A percentile compares a stretch with the other conserved stretches of the same genome.
Conservation (phyloP, 2,113 vertebrate species). For the Sinocyclocheilus maitianheensis region DNA sequence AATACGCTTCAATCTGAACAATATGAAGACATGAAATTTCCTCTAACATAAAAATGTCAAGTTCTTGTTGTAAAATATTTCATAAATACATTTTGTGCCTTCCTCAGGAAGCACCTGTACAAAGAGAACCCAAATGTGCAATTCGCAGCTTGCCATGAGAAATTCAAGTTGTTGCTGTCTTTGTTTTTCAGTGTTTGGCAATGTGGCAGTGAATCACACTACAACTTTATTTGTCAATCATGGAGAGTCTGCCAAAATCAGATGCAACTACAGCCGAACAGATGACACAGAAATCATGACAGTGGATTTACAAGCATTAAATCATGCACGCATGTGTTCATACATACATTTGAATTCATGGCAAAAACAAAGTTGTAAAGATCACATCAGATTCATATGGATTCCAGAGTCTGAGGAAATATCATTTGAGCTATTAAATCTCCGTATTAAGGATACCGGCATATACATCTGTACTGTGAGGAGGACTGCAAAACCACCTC, state of each 20-base stretch:
- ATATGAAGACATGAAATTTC: neutral
- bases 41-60: neutral
- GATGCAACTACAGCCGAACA: too few relatives aligned
- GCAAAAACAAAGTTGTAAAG: neutral
- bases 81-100: neutral
- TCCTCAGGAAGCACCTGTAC: neutral
- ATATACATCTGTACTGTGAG: slow-evolving; percentile 38
- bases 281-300: too few relatives aligned
- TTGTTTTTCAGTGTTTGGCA: slow-evolving; percentile 19
- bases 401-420: slow-evolving; percentile 40
- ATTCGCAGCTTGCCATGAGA: neutral
- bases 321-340: slow-evolving; percentile 17
- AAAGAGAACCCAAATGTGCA: neutral
- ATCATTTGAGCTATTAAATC: slow-evolving; percentile 36
- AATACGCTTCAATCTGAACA: too few relatives aligned
- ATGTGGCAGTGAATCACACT: too few relatives aligned
- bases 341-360: neutral
- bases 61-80: neutral
- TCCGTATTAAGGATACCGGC: slow-evolving; percentile 36
- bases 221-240: too few relatives aligned
- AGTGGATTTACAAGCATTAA: too few relatives aligned
- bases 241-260: too few relatives aligned
- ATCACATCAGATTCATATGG: slow-evolving; percentile 24
- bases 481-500: slow-evolving; percentile 31
- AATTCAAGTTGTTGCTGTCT: neutral